Conservation (phyloP, 2,888 invertebrate genomes). For the Temnothorax ravouxi region DNA sequence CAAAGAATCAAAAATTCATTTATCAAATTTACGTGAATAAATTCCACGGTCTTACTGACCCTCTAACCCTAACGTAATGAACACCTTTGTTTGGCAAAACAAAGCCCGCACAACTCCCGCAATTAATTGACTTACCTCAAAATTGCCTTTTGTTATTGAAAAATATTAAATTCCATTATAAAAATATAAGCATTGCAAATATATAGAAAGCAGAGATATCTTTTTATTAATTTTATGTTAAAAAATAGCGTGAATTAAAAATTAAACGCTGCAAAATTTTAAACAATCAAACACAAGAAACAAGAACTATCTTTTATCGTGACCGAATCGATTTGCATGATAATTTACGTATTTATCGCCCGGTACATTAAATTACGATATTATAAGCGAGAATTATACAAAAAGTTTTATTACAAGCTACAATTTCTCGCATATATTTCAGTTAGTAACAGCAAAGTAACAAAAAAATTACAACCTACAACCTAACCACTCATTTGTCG, state of each 20-base stretch:
- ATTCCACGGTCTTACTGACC: constrained; percentile 74
- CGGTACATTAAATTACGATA: background rate
- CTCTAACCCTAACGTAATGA: constrained; percentile 71
- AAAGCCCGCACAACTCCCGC: constrained; percentile 66
- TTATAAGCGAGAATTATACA: constrained; percentile 8
- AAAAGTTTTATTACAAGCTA: background rate
- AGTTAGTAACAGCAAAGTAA: background rate
- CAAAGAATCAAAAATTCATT: constrained; percentile 65
- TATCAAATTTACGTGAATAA: constrained; percentile 68
- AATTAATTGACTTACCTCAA: constrained; percentile 70
- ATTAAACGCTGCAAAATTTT: background rate
- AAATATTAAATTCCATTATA: constrained; percentile 69
- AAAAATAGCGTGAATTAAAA: constrained; percentile 24
- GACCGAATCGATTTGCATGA: background rate
- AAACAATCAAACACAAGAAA: background rate
- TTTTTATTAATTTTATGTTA: background rate
- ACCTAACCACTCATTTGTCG: background rate
- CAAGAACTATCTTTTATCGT: background rate
- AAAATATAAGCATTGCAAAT: constrained; percentile 48
- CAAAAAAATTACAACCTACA: background rate
- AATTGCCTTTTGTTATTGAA: constrained; percentile 67
- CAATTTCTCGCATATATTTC: background rate
- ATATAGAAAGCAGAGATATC: background rate
- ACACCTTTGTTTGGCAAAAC: constrained; percentile 74
- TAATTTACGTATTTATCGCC: background rate